Conservation (phyloP, 2,113 vertebrate species). For the Chlorocebus sabaeus region DNA sequence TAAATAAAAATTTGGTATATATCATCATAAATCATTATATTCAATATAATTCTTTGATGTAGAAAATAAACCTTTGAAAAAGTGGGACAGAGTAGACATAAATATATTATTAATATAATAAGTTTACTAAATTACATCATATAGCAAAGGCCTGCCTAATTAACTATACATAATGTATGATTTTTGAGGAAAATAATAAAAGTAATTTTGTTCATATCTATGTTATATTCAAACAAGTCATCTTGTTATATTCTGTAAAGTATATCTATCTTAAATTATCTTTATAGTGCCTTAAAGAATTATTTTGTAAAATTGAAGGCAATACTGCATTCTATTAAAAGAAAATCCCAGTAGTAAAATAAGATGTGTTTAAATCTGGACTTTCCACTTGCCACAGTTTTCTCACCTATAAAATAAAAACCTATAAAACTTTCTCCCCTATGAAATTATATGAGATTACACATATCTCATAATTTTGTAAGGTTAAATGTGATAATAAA, state of each 20-base stretch:
- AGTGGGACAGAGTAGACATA: not conserved
- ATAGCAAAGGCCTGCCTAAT: not conserved
- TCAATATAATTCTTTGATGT: not conserved
- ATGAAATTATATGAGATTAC: not conserved
- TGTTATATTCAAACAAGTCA: not conserved
- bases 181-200: not conserved
- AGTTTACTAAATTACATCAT: not conserved
- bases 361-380: not conserved
- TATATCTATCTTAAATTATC: not conserved
- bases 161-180: not conserved
- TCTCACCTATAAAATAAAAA: not conserved
- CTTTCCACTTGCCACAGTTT: not conserved
- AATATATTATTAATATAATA: not conserved
- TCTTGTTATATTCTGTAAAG: not conserved
- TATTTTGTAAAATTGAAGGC: not conserved
- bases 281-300: not conserved
- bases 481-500: not conserved
- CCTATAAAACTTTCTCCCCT: not conserved
- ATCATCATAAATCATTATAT: not conserved
- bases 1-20: not conserved
- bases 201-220: not conserved
- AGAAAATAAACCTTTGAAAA: constrained; percentile 15
- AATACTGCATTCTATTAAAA: not conserved
- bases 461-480: not conserved
- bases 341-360: not conserved